phyloP scores from a whole-genome alignment of 2,113 vertebrate species.

The Jacana jacana region DNA sequence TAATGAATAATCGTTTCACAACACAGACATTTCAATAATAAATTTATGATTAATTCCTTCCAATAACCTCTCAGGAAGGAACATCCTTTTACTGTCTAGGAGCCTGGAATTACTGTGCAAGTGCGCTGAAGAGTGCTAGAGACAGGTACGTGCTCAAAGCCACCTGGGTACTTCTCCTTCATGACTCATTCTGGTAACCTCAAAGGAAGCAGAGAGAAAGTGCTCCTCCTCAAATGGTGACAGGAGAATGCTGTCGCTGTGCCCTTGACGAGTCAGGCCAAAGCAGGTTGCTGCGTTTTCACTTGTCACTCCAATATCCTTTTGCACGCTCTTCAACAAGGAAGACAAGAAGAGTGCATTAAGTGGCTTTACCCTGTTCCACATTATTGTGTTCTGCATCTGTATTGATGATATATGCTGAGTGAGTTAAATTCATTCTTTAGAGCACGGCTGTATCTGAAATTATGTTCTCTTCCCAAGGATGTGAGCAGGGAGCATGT shows the following conservation, averaged over 20 bases:
- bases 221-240: not conserved
- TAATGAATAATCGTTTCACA: not conserved
- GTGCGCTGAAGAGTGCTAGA: not conserved
- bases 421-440: not conserved
- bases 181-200: not conserved
- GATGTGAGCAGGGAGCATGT: not conserved
- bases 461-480: not conserved
- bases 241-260: not conserved
- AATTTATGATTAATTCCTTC: not conserved
- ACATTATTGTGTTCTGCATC: not conserved
- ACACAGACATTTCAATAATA: not conserved
- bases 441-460: not conserved
- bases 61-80: not conserved
- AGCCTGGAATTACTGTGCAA: not conserved
- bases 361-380: not conserved
- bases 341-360: not conserved
- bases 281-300: not conserved
- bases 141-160: not conserved
- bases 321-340: not conserved
- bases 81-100: not conserved
- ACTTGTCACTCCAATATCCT: not conserved
- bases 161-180: conserved; percentile 7
- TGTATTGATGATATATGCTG: not conserved
- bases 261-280: not conserved
- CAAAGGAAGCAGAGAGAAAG: not conserved